Conservation (phyloP, 2,888 invertebrate genomes). For the Pollenia amentaria region DNA sequence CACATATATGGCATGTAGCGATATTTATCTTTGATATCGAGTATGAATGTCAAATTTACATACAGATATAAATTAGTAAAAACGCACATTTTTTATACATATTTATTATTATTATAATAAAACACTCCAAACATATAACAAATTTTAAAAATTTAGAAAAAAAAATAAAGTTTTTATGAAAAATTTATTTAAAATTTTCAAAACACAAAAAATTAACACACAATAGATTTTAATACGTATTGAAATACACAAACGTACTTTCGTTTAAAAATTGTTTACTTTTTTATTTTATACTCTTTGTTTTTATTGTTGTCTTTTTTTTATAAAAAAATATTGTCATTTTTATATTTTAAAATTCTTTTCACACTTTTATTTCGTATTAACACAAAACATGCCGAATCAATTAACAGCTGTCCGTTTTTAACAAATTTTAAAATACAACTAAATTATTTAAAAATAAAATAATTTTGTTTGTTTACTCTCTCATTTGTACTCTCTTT, state of each 20-base stretch:
- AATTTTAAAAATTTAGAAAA: neutral
- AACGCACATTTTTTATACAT: neutral
- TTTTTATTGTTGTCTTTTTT: slow-evolving; percentile 14
- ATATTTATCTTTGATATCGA: no score
- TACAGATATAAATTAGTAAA: no score
- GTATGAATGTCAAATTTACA: no score
- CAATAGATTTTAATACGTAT: slow-evolving; percentile 1
- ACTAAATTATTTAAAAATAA: slow-evolving; percentile 37
- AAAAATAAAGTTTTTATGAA: neutral
- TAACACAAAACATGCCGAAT: slow-evolving; percentile 54
- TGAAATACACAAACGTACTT: neutral
- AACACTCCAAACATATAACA: neutral
- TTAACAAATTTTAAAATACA: slow-evolving; percentile 46
- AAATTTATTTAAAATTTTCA: neutral
- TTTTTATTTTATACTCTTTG: slow-evolving; percentile 20
- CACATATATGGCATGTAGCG: no score
- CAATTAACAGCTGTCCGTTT: slow-evolving; percentile 36
- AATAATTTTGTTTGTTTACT: neutral
- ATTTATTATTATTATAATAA: neutral
- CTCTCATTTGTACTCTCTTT: neutral
- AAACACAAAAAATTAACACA: slow-evolving; percentile 2
- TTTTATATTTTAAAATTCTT: slow-evolving; percentile 54
- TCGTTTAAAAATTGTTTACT: neutral
- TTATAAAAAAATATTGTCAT: slow-evolving; percentile 33
- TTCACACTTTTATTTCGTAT: slow-evolving; percentile 47